Base-by-base conservation (phyloP, 2,888 invertebrate species). In the Stegophylla sp. region DNA sequence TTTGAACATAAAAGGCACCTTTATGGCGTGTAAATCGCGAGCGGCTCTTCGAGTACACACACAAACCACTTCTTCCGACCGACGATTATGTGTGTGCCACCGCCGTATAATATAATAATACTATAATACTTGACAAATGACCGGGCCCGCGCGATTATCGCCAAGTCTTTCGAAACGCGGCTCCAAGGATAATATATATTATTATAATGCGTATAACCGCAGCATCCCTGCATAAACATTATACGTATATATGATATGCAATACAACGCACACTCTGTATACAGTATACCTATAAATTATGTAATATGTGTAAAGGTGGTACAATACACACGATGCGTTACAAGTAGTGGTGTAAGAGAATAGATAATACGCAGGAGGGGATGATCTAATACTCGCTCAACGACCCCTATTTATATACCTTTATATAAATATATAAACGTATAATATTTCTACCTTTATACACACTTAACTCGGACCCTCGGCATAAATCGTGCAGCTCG, bases 391-490 rank as follows among this genome's bases (percentile, higher is more conserved):
- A n/a, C n/a, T n/a, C n/a, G n/a, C n/a, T 48, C 48, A n/a, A 51
- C 51, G 9, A 66, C 66, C 69, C n/a, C 69, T 28, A 43, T 66
- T 66, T 64, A 64, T 64, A 41, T n/a, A 13, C 41, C n/a, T 56
- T 10, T 12, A 15, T 20, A n/a, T 28, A 64, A 15, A 34, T 41
- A 43, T 20, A 41, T 26, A 23, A 10, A 34, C 28, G 41, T 20
- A 34, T 34, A n/a, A n/a, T 34, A 34, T 34, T 5, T 34, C 4
- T 34, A 7, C 7, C 4, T 5, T 20, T 9, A 12, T 41, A 41
- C 1, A 5, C 41, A 72, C 56, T 72, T 43, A 43, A 72, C 72
- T 72, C 23, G 72, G 56, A 56, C 72, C 72, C 72, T 56, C 53
- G 23, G 61, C 17, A 28, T n/a, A 28, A 28, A 64, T 41, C 53